A percentile compares a stretch with the other conserved stretches of the same genome.
These are phyloP conservation scores for Eptatretus atami DNA, from an alignment of 2,797 vertebrate species.

Conservation along the genomic window DNA sequence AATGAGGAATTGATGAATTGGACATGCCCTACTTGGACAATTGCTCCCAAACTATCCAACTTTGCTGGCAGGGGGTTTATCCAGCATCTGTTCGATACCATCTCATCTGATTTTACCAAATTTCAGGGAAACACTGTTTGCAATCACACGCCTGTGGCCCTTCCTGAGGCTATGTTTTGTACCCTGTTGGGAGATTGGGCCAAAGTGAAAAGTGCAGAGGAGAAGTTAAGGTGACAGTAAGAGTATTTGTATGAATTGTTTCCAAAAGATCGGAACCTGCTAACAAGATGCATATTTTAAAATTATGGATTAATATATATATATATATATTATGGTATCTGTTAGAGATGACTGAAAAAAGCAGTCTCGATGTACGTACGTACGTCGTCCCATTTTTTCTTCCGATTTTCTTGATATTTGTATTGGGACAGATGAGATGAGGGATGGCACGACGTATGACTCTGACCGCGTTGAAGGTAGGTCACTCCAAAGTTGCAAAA, in stretches of 20 bases:
- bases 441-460: too few species aligned
- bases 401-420: too few species aligned
- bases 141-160: slow-evolving; percentile 41
- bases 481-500: too few species aligned
- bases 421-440: too few species aligned
- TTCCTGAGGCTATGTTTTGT: slow-evolving; percentile 72
- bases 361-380: too few species aligned
- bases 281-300: not conserved
- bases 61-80: slow-evolving; percentile 74
- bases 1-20: not conserved
- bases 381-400: too few species aligned
- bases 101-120: slow-evolving; percentile 82
- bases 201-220: not conserved
- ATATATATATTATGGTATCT: too few species aligned
- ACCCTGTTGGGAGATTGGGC: slow-evolving; percentile 20
- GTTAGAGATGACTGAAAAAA: too few species aligned
- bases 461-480: too few species aligned
- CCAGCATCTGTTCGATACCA: slow-evolving; percentile 54
- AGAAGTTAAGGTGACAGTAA: not conserved
- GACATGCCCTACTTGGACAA: slow-evolving; percentile 24
- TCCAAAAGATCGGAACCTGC: not conserved
- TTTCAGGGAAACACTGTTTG: slow-evolving; percentile 45
- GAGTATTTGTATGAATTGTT: too few species aligned
- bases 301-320: not conserved
- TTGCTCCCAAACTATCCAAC: slow-evolving; percentile 78